Base-by-base conservation (phyloP, 2,888 invertebrate species). In the Amphipoea lucens region DNA sequence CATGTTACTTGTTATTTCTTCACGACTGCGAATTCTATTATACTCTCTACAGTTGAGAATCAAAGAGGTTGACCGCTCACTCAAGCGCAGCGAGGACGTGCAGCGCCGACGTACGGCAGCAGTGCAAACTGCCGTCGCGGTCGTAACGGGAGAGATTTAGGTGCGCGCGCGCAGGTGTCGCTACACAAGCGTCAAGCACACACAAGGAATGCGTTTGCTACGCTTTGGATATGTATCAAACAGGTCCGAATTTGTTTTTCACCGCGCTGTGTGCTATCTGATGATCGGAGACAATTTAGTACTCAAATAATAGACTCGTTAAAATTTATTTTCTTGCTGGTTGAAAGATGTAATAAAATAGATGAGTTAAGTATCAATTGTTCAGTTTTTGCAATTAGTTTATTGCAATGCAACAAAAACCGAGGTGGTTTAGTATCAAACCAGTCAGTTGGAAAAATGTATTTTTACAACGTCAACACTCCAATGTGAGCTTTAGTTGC, bases 111-210 rank as follows among this genome's bases (percentile, higher is more conserved):
- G 63, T 54, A 78, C 74, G 74, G 73, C 74, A 83, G 60, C 83
- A 76, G 85, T 87, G 84, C 87, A 83, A 91, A 87, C 76, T 83
- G 78, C 78, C 83, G 78, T 79, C 40, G 40, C 40, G 40, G 40
- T 40, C 85, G 85, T 89, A 90, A 89, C 84, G 87, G 87, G 87
- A 85, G 88, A 86, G 87, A 90, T 87, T 87, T 78, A 86, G 87
- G 83, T 78, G 82, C 87, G 87, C 86, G 75, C 77, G 85, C 91
- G 90, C 90, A 90, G 89, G 89, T 90, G 89, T 84, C 81, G 81
- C 70, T 51, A 57, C 68, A 74, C 70, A 62, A 71, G 40, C 60
- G 60, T 17, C 63, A 20, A 54, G n/a, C 68, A 36, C 76, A 70
- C 57, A 40, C 20, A 67, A 74, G 72, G 80, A 90, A 86, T 89